phyloP scores from a whole-genome alignment of 2,888 invertebrate species.

The Parnassius mnemosyne region DNA sequence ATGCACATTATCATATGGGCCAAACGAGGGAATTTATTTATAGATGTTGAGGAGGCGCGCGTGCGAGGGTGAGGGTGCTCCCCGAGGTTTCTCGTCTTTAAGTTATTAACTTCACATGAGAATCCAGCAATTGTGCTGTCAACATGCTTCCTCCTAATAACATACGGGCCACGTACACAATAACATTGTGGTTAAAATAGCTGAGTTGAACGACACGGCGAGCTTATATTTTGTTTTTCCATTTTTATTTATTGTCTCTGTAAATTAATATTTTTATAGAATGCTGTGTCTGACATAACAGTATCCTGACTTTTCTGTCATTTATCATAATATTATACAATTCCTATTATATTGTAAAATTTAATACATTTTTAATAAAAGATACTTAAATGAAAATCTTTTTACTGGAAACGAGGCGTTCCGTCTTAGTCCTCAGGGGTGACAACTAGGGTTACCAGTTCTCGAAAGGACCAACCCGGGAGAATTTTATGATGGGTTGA shows the following conservation, averaged over 20 bases:
- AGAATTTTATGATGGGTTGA: no score
- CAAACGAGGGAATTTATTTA: conserved; percentile 46
- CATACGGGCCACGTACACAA: conserved; percentile 20
- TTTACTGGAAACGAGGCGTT: no score
- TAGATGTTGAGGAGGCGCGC: conserved; percentile 35
- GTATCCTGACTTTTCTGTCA: no score
- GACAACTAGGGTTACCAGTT: no score
- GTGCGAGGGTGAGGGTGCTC: conserved; percentile 34
- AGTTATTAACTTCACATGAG: conserved; percentile 34
- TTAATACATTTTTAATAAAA: no score
- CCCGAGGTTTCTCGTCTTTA: conserved; percentile 31
- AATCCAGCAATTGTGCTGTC: conserved; percentile 41
- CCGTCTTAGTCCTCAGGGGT: no score
- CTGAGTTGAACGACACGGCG: conserved; percentile 14
- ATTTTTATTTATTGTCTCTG: background rate
- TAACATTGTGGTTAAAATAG: conserved; percentile 24
- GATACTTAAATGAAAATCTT: no score
- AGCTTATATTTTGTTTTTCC: background rate
- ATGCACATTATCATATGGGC: conserved; percentile 39
- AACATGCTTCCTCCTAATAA: conserved; percentile 30
- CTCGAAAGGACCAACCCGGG: no score
- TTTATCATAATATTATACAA: no score
- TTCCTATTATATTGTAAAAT: no score
- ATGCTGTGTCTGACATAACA: no score
- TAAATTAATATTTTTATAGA: background rate